These are phyloP conservation scores for Macrophya alboannulata DNA, from an alignment of 2,888 invertebrate species.

Conservation along the genomic window DNA sequence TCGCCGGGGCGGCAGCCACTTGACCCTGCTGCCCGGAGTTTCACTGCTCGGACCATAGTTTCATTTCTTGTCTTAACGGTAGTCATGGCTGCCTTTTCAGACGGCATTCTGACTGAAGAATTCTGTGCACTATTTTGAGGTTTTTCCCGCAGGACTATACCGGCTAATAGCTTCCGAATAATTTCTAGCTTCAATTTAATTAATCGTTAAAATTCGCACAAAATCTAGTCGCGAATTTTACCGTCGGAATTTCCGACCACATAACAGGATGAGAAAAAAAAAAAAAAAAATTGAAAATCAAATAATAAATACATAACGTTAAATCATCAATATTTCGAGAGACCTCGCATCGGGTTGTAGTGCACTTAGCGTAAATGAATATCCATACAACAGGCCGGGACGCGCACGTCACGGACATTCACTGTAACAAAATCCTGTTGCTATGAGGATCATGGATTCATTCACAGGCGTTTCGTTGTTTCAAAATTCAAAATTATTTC, in stretches of 20 bases:
- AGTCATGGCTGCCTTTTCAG: neutral
- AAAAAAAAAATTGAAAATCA: neutral
- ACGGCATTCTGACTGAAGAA: neutral
- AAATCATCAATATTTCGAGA: conserved; percentile 12
- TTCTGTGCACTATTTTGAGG: neutral
- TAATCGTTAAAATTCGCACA: neutral
- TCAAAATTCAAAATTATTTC: neutral
- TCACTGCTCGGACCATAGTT: conserved; percentile 30
- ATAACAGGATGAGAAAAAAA: neutral
- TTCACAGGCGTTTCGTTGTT: neutral
- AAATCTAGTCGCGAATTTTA: neutral
- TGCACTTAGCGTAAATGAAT: conserved; percentile 23
- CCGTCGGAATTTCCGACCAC: neutral
- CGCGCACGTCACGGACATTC: neutral
- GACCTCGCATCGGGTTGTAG: conserved; percentile 7
- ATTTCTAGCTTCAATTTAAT: neutral
- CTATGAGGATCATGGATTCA: conserved; percentile 1
- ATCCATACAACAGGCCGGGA: neutral
- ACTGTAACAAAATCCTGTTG: conserved; percentile 14
- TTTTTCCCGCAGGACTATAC: neutral
- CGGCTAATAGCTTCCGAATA: neutral
- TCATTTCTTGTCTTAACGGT: conserved; percentile 29
- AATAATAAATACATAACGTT: too few relatives aligned
- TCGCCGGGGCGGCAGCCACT: conserved; percentile 48
- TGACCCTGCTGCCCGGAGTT: conserved; percentile 55